Evolutionary conservation across 1,140 invertebrate genomes (phyloP).

Genomic region (Grapholita molesta): DNA sequence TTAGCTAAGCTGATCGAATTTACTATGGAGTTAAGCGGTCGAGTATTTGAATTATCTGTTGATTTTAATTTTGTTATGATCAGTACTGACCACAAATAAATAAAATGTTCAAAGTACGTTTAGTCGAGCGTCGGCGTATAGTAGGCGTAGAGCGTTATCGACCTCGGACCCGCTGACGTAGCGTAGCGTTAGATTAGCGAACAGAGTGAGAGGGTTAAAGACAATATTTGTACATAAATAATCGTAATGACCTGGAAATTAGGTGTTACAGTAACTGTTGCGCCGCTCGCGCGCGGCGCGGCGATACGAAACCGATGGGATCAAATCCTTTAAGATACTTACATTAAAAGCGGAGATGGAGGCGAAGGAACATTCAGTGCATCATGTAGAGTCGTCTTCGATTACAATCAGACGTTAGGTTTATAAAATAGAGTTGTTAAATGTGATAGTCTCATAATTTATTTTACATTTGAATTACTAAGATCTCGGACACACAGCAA

Average conservation of each 20-base stretch:
- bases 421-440: constrained; percentile 72
- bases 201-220: constrained; percentile 78
- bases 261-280: constrained; percentile 67
- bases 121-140: constrained; percentile 58
- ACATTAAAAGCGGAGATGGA: constrained; percentile 69
- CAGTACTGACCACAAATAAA: constrained; percentile 47
- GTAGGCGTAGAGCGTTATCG: constrained; percentile 71
- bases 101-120: constrained; percentile 53
- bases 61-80: constrained; percentile 55
- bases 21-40: constrained; percentile 75
- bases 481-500: constrained; percentile 59
- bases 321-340: constrained; percentile 79
- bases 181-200: constrained; percentile 72
- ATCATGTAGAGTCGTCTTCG: constrained; percentile 61
- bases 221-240: constrained; percentile 79
- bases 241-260: constrained; percentile 69
- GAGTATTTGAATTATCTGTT: constrained; percentile 59
- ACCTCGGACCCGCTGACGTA: constrained; percentile 68
- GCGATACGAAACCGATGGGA: constrained; percentile 77
- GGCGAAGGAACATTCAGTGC: constrained; percentile 60
- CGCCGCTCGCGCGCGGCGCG: constrained; percentile 42
- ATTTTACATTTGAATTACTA: constrained; percentile 60
- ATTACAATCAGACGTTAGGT: constrained; percentile 73
- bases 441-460: constrained; percentile 76
- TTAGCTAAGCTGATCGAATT: constrained; percentile 75